phyloP scores from a whole-genome alignment of 2,888 invertebrate genomes.

The Zootermopsis nevadensis region DNA sequence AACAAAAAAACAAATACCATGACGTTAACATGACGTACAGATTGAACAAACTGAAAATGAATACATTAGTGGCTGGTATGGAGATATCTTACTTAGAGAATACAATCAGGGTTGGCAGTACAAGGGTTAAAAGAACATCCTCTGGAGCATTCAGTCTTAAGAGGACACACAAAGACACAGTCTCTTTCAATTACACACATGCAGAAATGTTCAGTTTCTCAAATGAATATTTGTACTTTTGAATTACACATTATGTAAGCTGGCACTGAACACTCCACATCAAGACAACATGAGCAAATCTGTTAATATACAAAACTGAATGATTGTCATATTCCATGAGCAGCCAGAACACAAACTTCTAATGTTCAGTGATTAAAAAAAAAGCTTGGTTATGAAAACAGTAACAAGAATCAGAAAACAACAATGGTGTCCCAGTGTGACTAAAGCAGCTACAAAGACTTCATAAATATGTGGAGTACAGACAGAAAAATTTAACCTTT shows the following conservation, averaged over 20 bases:
- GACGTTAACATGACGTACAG: no score
- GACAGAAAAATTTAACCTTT: no score
- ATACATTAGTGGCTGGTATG: no score
- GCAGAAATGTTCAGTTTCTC: neutral
- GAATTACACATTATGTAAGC: neutral
- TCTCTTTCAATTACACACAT: neutral
- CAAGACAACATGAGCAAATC: neutral
- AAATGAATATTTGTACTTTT: neutral
- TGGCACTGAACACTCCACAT: neutral
- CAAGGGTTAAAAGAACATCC: neutral
- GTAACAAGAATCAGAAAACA: neutral
- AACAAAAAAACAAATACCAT: no score
- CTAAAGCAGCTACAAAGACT: no score
- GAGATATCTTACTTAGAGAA: no score
- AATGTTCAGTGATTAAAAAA: neutral
- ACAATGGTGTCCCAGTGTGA: neutral
- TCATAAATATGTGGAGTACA: no score
- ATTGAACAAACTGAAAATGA: no score
- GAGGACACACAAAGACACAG: neutral
- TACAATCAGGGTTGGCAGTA: no score
- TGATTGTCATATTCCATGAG: slow-evolving; percentile 19
- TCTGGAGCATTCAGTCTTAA: neutral
- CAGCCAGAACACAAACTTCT: neutral
- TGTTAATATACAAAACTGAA: neutral
- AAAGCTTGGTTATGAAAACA: neutral